Evolutionary conservation across 2,888 invertebrate genomes (phyloP).

Genomic region (Ophioninae sp.): DNA sequence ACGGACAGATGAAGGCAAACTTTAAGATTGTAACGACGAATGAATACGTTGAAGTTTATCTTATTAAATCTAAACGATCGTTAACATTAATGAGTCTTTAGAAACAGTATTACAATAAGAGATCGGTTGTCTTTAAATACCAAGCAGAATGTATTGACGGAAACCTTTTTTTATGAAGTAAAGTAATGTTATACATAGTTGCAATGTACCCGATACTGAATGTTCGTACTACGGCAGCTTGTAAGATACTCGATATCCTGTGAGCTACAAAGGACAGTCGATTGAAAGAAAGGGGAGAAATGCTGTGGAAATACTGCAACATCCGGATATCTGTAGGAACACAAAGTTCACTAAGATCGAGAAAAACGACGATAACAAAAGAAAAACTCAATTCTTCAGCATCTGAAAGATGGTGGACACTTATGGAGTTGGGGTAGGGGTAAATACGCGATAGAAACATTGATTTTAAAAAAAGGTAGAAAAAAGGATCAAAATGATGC

Average conservation of each 20-base stretch:
- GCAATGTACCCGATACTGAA: too few relatives aligned
- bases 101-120: too few relatives aligned
- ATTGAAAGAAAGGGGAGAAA: not conserved
- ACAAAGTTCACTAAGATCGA: not conserved
- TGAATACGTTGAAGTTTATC: too few relatives aligned
- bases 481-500: not conserved
- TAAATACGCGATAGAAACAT: not conserved
- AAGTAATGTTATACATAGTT: too few relatives aligned
- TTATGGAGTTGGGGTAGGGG: conserved; percentile 27
- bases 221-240: not conserved
- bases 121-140: too few relatives aligned
- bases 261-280: not conserved
- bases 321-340: not conserved
- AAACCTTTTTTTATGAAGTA: too few relatives aligned
- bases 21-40: too few relatives aligned
- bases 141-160: too few relatives aligned
- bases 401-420: conserved; percentile 45
- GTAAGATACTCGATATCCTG: not conserved
- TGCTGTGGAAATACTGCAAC: not conserved
- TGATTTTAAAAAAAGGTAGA: conserved; percentile 8
- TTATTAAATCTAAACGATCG: too few relatives aligned
- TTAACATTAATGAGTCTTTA: too few relatives aligned
- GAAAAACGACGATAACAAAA: conserved; percentile 45
- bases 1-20: too few relatives aligned
- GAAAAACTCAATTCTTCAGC: conserved; percentile 31